Evolutionary conservation across 1,140 invertebrate species (phyloP).

Genomic region (Apis florea): DNA sequence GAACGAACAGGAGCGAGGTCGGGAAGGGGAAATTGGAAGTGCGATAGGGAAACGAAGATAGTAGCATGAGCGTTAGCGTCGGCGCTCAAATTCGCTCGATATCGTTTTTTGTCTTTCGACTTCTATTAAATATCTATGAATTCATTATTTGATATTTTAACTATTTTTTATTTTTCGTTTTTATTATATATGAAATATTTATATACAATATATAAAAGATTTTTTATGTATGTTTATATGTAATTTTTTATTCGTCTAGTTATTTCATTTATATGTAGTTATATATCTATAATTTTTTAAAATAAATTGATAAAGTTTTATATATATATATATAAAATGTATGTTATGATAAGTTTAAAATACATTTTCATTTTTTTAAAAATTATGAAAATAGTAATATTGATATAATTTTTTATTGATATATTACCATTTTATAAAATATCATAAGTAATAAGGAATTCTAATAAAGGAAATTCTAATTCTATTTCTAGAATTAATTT

Average conservation of each 20-base stretch:
- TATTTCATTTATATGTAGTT: not conserved
- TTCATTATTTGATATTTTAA: not conserved
- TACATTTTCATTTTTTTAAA: too few relatives aligned
- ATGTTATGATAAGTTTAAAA: not conserved
- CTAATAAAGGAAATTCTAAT: too few relatives aligned
- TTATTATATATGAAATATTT: not conserved
- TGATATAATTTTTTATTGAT: too few relatives aligned
- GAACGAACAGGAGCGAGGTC: conserved; percentile 8
- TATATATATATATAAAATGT: not conserved
- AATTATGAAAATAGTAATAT: too few relatives aligned
- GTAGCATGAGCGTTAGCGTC: conserved; percentile 63
- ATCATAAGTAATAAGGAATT: too few relatives aligned
- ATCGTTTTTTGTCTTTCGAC: conserved; percentile 53
- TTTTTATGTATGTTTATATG: not conserved
- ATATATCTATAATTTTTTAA: not conserved
- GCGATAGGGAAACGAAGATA: conserved; percentile 28
- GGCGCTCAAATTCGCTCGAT: conserved; percentile 75
- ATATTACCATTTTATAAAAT: too few relatives aligned
- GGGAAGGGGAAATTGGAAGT: conserved; percentile 17
- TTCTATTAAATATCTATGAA: conserved; percentile 26
- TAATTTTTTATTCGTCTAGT: not conserved
- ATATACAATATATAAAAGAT: too few relatives aligned
- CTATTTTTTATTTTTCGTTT: not conserved
- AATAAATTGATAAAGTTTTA: not conserved
- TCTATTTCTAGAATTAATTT: too few relatives aligned